These are phyloP conservation scores for Chrosomus eos DNA, from an alignment of 2,797 vertebrate genomes.

Conservation along the genomic window DNA sequence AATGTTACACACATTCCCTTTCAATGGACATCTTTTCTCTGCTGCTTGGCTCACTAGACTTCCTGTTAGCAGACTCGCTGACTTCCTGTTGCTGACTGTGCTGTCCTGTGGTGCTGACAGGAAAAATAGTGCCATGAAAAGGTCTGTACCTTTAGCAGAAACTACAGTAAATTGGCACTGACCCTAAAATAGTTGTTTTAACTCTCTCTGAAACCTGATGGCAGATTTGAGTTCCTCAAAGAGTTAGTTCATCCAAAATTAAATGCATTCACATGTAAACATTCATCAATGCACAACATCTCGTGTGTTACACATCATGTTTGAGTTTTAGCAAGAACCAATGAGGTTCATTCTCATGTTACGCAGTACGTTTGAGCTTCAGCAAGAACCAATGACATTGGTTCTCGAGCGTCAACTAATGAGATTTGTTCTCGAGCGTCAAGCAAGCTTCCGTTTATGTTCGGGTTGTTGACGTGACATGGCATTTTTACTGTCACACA, in stretches of 20 bases:
- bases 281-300: background rate
- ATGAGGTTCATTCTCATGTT: no score
- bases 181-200: constrained; percentile 51
- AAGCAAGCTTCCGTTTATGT: no score
- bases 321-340: background rate
- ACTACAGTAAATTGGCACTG: constrained; percentile 17
- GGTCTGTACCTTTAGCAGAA: constrained; percentile 12
- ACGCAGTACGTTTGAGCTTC: background rate
- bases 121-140: constrained; percentile 48
- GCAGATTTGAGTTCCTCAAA: background rate
- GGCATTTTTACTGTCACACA: no score
- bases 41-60: constrained; percentile 35
- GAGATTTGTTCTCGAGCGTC: no score
- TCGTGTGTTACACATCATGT: no score
- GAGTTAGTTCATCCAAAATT: background rate
- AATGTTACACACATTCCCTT: background rate
- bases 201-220: constrained; percentile 24
- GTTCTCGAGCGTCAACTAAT: no score
- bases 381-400: no score
- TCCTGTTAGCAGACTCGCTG: constrained; percentile 39
- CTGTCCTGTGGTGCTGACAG: constrained; percentile 36
- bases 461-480: no score
- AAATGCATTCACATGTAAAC: background rate
- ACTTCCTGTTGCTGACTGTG: constrained; percentile 55
- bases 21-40: constrained; percentile 12